Evolutionary conservation across 2,888 invertebrate species (phyloP), one percentile per base, ranked within the genome.

Genomic region (Margaritifera margaritifera): DNA sequence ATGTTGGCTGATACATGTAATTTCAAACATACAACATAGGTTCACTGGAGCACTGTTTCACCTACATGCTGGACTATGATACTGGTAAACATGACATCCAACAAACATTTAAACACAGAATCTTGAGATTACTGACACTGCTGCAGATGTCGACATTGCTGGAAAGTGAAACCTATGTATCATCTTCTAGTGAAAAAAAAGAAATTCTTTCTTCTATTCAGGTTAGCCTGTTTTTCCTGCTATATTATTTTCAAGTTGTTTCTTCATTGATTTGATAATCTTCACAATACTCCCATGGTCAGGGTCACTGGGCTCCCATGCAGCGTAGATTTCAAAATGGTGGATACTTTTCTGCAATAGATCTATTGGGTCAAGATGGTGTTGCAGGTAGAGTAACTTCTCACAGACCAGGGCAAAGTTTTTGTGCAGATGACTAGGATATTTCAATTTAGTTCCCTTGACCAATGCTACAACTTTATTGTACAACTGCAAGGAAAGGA

Each of bases 361-460:
- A 3, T 65, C 51, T 15, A 63, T 56, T 4, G 68, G 69, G 25
- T 80, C 67, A 42, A 71, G 27, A n/a, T 69, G 31, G 53, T 76
- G 75, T 6, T 68, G 54, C 3, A 78, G 19, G 51, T 71, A 69
- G 20, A 80, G 65, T 71, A 86, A 73, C 57, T 76, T 74, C 62
- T 84, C 81, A 75, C 84, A 82, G 19, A 80, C 84, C 24, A 89
- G 76, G 20, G 88, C 89, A 66, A 82, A 88, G 80, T 89, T 88
- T 60, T 86, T 86, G 75, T 88, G 86, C 86, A 87, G 88, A 77
- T 85, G 86, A 20, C 63, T 68, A 4, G 89, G 88, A 27, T 85
- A 80, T 6, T 71, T 70, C n/a, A 68, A 59, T 22, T 70, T 18
- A 20, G 58, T 24, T 51, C 83, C 69, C 3, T 71, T 61, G 27